A percentile compares a stretch with the other conserved stretches of the same genome.
These are phyloP conservation scores for Linnaemya tessellans DNA, from an alignment of 2,888 invertebrate species.

Conservation along the genomic window DNA sequence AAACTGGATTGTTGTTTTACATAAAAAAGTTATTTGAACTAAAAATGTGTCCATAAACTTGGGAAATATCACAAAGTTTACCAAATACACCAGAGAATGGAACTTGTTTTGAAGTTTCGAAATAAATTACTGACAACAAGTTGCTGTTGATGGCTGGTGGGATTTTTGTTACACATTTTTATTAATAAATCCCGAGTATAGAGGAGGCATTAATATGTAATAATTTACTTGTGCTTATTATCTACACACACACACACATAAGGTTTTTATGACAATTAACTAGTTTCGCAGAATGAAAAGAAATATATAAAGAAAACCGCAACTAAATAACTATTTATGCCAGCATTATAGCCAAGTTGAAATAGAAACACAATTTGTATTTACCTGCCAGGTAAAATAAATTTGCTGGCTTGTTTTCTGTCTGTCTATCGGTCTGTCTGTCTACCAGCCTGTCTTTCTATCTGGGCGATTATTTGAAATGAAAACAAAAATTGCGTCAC, in stretches of 20 bases:
- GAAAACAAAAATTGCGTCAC: slow-evolving; percentile 67
- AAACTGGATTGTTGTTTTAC: background rate
- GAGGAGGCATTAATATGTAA: slow-evolving; percentile 8
- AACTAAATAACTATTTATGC: slow-evolving; percentile 28
- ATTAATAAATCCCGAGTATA: slow-evolving; percentile 25
- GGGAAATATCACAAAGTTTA: background rate
- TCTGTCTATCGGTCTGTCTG: slow-evolving; percentile 1
- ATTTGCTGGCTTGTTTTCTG: background rate
- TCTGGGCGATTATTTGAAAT: background rate
- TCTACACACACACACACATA: slow-evolving; percentile 29
- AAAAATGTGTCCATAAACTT: slow-evolving; percentile 24
- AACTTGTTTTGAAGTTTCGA: slow-evolving; percentile 43
- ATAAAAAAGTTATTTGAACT: background rate
- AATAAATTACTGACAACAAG: slow-evolving; percentile 59
- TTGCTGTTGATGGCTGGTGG: slow-evolving; percentile 19
- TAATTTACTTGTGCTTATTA: slow-evolving; percentile 56
- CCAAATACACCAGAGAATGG: background rate
- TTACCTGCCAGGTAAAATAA: slow-evolving; percentile 1
- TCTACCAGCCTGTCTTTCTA: slow-evolving; percentile 6
- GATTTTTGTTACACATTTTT: slow-evolving; percentile 40
- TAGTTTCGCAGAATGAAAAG: slow-evolving; percentile 49
- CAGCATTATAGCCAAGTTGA: slow-evolving; percentile 29
- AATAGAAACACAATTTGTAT: slow-evolving; percentile 39
- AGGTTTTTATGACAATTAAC: slow-evolving; percentile 52
- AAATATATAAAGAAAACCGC: slow-evolving; percentile 52